Conservation (phyloP, 2,113 vertebrate genomes). For the Pituophis catenifer region DNA sequence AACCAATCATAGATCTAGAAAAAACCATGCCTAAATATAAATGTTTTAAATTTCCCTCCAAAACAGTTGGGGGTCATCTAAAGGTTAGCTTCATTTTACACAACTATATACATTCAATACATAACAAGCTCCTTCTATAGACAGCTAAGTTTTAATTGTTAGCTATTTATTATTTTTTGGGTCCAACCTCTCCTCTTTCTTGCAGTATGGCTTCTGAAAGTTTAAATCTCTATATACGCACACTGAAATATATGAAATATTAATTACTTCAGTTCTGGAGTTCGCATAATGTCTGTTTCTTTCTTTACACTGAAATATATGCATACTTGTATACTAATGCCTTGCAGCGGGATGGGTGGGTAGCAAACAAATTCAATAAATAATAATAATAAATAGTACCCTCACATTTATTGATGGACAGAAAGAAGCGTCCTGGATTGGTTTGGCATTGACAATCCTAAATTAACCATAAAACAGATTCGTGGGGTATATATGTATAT, state of each 20-base stretch:
- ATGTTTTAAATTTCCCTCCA: too few relatives aligned
- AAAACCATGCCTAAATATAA: too few relatives aligned
- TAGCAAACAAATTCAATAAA: background rate
- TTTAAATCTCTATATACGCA: background rate
- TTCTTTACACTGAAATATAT: background rate
- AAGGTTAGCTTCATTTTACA: too few relatives aligned
- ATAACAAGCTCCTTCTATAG: background rate
- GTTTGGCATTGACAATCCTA: background rate
- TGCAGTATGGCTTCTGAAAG: background rate
- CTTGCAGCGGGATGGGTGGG: background rate
- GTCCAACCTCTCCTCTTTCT: background rate
- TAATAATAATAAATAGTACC: background rate
- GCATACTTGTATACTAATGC: background rate
- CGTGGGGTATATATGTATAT: background rate
- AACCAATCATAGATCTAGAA: too few relatives aligned
- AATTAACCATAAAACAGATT: background rate
- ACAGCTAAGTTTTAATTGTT: background rate
- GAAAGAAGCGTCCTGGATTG: background rate
- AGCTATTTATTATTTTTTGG: background rate
- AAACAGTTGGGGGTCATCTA: too few relatives aligned
- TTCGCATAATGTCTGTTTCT: too few relatives aligned
- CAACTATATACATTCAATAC: too few relatives aligned
- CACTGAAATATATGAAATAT: background rate
- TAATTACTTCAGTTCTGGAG: too few relatives aligned
- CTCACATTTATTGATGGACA: background rate